phyloP scores from a whole-genome alignment of 2,888 invertebrate genomes.

The Athalia circularis region DNA sequence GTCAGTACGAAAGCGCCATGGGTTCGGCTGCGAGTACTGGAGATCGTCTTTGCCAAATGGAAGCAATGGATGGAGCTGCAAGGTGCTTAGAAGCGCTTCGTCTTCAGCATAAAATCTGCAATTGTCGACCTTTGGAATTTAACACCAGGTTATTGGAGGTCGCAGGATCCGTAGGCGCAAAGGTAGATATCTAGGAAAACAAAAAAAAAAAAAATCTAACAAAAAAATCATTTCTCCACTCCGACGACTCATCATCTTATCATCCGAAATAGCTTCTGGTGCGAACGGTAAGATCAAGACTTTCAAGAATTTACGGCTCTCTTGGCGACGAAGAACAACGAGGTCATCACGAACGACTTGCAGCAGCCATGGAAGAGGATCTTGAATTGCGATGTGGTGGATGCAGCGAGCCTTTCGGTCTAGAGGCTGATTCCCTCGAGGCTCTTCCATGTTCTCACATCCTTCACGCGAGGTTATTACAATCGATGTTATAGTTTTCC shows the following conservation, averaged over 20 bases:
- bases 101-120: conserved; percentile 89
- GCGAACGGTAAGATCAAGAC: conserved; percentile 85
- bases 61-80: conserved; percentile 92
- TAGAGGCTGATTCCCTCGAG: conserved; percentile 84
- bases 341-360: conserved; percentile 84
- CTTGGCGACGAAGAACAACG: conserved; percentile 89
- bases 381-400: conserved; percentile 88
- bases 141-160: conserved; percentile 89
- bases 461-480: conserved; percentile 85
- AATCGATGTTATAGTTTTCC: not conserved
- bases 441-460: conserved; percentile 92
- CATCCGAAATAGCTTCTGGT: conserved; percentile 81
- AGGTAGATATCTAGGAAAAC: conserved; percentile 75
- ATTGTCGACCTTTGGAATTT: conserved; percentile 90
- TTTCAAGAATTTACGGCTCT: conserved; percentile 88
- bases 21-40: conserved; percentile 87
- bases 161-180: conserved; percentile 90
- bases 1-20: conserved; percentile 92
- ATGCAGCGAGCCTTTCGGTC: conserved; percentile 86
- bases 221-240: not conserved
- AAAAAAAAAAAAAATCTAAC: not conserved
- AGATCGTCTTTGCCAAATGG: conserved; percentile 91
- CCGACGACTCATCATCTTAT: not conserved
- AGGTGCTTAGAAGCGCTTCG: conserved; percentile 86
- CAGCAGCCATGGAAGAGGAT: conserved; percentile 80